Base-by-base conservation (phyloP, 1,140 invertebrate genomes). In the Drosophila kanapiae region DNA sequence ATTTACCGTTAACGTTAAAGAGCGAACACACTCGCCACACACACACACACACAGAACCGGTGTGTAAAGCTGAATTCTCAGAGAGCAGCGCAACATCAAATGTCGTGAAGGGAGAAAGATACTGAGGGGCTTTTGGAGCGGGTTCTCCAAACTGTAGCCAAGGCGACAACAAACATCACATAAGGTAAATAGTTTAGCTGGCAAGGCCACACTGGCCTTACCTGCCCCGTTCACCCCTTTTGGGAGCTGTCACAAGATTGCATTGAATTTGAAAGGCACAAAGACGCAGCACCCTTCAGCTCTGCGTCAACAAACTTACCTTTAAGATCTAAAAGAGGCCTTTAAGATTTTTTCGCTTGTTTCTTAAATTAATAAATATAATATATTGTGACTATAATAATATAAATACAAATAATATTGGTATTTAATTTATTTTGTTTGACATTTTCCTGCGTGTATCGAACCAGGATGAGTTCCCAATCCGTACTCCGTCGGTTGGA, bases 1-100 rank as follows among this genome's bases (percentile, higher is more conserved):
- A 77, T 83, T 88, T 83, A 80, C 63, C 75, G 84, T 83, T 87
- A 83, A 88, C 75, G 80, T 78, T 88, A 80, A 88, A 78, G 80
- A 83, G 76, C 80, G 43, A 45, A 61, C 54, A 58, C 56, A 27
- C 49, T 35, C 33, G 27, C 45, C 42, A 31, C 31, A 31, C 31
- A 31, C 18, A 0, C 27, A 31, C 27, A n/a, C 47, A 29, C 1
- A 29, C 14, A 49, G 2, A 48, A 6, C 4, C 4, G 4, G 14
- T 29, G 27, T 29, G 40, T 31, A 59, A 57, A 64, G 47, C 33
- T 18, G 29, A 38, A 33, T 29, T 54, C 33, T 59, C 47, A 27
- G 53, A 16, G 40, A 51, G 9, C 40, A 40, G 33, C 10, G 27
- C 51, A 37, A 43, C 42, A 53, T 54, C 35, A 57, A 64, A 57